A percentile compares a stretch with the other conserved stretches of the same genome.
These are phyloP conservation scores for Thunnus thynnus DNA, from an alignment of 2,113 vertebrate genomes.

Conservation along the genomic window DNA sequence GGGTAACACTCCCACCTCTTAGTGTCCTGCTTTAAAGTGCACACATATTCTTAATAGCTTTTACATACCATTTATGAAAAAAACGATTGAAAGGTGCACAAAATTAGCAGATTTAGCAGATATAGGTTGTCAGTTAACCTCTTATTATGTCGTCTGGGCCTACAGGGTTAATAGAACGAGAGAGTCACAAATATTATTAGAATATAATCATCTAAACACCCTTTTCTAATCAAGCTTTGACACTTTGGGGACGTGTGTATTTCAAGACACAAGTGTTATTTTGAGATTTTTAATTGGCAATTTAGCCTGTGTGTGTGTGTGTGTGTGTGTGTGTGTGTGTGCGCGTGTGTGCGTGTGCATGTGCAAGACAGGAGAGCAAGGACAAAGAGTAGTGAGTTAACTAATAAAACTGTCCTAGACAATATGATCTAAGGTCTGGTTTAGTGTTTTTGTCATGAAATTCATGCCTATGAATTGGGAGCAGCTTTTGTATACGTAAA, in stretches of 20 bases:
- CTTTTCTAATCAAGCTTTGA: slow-evolving; percentile 62
- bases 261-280: slow-evolving; percentile 66
- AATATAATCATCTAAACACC: slow-evolving; percentile 70
- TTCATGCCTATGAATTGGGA: slow-evolving; percentile 1
- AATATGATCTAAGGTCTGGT: not conserved
- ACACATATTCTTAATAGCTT: not conserved
- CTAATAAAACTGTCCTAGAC: slow-evolving; percentile 5
- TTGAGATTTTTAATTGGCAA: slow-evolving; percentile 69
- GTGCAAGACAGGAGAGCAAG: not conserved
- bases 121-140: slow-evolving; percentile 6
- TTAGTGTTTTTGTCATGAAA: slow-evolving; percentile 1
- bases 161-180: slow-evolving; percentile 51
- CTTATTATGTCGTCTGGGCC: slow-evolving; percentile 17
- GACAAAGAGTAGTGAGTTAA: slow-evolving; percentile 17
- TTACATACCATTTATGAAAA: not conserved
- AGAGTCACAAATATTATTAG: slow-evolving; percentile 67
- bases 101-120: not conserved
- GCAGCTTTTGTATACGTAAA: slow-evolving; percentile 6
- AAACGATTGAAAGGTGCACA: not conserved
- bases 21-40: not conserved
- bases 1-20: not conserved
- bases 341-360: too few relatives aligned
- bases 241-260: slow-evolving; percentile 65
- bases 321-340: slow-evolving; percentile 1
- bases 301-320: slow-evolving; percentile 7